Evolutionary conservation across 2,797 vertebrate genomes (phyloP).

Genomic region (Amniataba percoides): DNA sequence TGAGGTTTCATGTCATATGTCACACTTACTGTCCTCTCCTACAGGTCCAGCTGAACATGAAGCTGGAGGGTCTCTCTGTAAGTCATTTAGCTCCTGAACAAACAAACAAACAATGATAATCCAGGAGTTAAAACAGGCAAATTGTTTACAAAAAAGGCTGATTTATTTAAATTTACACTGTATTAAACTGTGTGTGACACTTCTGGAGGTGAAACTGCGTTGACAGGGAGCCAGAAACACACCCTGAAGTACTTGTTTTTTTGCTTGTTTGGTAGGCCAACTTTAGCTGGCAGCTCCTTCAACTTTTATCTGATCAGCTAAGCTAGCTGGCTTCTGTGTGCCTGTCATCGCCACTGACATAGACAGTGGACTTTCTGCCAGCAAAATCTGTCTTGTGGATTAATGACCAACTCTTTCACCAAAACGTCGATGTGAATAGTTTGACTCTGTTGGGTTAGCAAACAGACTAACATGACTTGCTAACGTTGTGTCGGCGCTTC

Average conservation of each 20-base stretch:
- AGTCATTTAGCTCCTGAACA: slow-evolving; percentile 81
- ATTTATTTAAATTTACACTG: neutral
- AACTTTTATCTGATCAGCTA: slow-evolving; percentile 14
- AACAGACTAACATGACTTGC: slow-evolving; percentile 31
- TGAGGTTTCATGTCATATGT: neutral
- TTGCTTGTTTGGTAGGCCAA: slow-evolving; percentile 15
- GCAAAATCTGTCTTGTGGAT: neutral
- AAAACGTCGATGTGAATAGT: neutral
- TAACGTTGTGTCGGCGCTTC: slow-evolving; percentile 51
- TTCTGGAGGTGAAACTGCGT: fast-evolving
- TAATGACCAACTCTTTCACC: neutral
- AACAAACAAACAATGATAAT: neutral
- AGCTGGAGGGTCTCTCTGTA: slow-evolving; percentile 84
- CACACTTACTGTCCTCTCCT: slow-evolving; percentile 83
- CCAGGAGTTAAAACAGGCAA: too few relatives aligned
- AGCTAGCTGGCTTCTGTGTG: neutral
- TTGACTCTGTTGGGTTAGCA: slow-evolving; percentile 19
- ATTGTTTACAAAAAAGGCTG: neutral
- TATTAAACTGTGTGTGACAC: neutral
- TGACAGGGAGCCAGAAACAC: neutral
- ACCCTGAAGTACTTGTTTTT: neutral
- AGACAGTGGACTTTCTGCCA: too few relatives aligned
- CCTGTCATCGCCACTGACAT: neutral
- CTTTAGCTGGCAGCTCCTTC: slow-evolving; percentile 22
- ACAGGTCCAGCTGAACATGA: slow-evolving; percentile 86